phyloP scores from a whole-genome alignment of 2,113 vertebrate species.

The Phaetusa simplex region DNA sequence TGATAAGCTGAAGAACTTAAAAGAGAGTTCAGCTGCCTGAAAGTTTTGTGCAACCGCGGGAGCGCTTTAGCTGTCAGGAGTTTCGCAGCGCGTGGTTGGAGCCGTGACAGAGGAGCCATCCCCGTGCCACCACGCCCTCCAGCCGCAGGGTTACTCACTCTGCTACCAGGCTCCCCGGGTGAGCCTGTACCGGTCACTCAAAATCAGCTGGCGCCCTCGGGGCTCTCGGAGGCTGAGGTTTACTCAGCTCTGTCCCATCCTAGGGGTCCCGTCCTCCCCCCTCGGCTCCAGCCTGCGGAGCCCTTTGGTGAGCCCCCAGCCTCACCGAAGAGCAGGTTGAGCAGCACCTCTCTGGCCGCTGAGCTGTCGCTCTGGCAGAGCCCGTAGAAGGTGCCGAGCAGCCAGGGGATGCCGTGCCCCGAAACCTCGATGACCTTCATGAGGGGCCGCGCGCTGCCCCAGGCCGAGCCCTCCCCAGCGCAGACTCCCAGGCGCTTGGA shows the following conservation, averaged over 20 bases:
- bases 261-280: not conserved
- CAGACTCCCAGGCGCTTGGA: slow-evolving; percentile 94
- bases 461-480: slow-evolving; percentile 88
- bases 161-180: not conserved
- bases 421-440: slow-evolving; percentile 96
- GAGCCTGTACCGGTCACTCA: not conserved
- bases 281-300: not conserved
- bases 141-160: not conserved
- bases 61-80: not conserved
- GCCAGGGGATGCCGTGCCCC: slow-evolving; percentile 93
- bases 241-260: not conserved
- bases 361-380: slow-evolving; percentile 87
- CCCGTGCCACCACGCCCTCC: rapidly evolving
- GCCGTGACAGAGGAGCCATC: not conserved
- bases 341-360: slow-evolving; percentile 90
- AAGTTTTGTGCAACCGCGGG: not conserved
- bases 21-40: not conserved
- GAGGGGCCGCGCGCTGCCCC: slow-evolving; percentile 88
- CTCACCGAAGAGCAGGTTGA: slow-evolving; percentile 93
- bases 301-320: not conserved
- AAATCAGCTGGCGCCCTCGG: rapidly evolving
- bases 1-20: not conserved
- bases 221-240: not conserved
- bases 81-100: rapidly evolving
- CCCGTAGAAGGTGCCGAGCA: slow-evolving; percentile 86